A percentile compares a stretch with the other conserved stretches of the same genome.
Evolutionary conservation across 2,113 vertebrate genomes (phyloP).

Genomic region (Lycocorax pyrrhopterus): DNA sequence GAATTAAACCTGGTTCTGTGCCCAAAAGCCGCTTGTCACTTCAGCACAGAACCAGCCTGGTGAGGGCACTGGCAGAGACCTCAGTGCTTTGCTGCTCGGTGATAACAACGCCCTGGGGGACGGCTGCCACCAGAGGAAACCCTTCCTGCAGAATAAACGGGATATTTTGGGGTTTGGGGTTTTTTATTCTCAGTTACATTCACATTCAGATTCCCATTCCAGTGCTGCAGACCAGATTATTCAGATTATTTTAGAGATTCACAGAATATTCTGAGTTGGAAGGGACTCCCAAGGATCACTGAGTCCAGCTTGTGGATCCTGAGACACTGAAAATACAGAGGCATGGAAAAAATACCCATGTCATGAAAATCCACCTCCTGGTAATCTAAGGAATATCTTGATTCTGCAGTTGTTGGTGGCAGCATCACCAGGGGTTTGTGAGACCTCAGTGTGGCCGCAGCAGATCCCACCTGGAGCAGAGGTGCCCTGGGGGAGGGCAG

Average conservation of each 20-base stretch:
- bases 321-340: neutral
- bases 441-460: accelerated
- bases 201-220: neutral
- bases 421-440: neutral
- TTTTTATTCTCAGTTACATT: neutral
- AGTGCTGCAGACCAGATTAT: neutral
- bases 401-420: neutral
- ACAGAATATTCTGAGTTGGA: neutral
- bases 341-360: neutral
- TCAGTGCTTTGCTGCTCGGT: neutral
- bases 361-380: neutral
- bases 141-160: neutral
- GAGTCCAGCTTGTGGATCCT: neutral
- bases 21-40: neutral
- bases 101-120: neutral
- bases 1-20: neutral
- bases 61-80: neutral
- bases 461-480: neutral
- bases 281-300: neutral
- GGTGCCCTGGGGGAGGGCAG: neutral
- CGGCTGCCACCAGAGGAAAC: neutral
- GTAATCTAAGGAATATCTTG: accelerated
- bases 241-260: neutral
- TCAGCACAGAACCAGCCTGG: neutral
- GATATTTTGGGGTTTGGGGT: neutral